Evolutionary conservation across 2,888 invertebrate genomes (phyloP), one percentile per base, ranked within the genome.

Genomic region (Pseudococcus viburni): DNA sequence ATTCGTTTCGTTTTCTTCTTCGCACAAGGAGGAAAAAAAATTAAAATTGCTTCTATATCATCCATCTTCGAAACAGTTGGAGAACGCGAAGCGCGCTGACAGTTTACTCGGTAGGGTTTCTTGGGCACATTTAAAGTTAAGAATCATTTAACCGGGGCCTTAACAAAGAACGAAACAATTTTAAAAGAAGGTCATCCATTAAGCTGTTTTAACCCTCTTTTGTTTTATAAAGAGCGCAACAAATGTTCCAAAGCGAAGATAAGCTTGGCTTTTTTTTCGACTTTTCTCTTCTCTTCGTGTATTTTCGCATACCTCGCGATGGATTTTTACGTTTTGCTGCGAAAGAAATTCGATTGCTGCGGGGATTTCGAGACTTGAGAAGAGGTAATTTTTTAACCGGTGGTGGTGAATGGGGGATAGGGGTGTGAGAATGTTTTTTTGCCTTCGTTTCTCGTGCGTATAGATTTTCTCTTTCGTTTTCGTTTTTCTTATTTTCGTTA

Each of bases 141-240:
- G 80, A 80, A 80, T 80, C 80, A 80, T 80, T 80, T 80, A 80
- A 80, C 42, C 80, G 80, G 68, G 68, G 42, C 80, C 80, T 59
- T 39, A 80, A 80, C 80, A 80, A 80, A 80, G 80, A 80, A 80
- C 80, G 80, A 80, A 80, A 80, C 80, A 80, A 80, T 80, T 80
- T 80, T 80, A 80, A 80, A 80, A 80, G 80, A 80, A 80, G 80
- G 80, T 80, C 80, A 80, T 80, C 80, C 80, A 80, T 80, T 80
- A 80, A 80, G 80, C 80, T 26, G 80, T 80, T 80, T 80, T 80
- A 80, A 80, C 42, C 80, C 80, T 42, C 80, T 80, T 80, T 80
- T 80, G 80, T 80, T 80, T 80, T 80, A 42, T 80, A 80, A 80
- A 80, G 80, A 80, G 80, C 80, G 80, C 80, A 80, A 80, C 80